Base-by-base conservation (phyloP, 2,888 invertebrate genomes). In the Cenopis cana region DNA sequence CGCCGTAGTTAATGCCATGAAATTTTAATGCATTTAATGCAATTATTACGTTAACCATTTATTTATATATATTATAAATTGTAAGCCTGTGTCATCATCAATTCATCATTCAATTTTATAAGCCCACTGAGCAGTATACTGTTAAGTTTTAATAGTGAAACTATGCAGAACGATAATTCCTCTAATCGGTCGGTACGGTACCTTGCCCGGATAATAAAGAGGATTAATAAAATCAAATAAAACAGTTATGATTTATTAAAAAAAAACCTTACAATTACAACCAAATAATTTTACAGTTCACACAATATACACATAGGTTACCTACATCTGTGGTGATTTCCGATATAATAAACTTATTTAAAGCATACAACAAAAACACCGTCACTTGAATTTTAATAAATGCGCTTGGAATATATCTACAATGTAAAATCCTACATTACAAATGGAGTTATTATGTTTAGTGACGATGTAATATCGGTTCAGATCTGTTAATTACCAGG, bases 301-400 rank as follows among this genome's bases (percentile, higher is more conserved):
- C 81, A 79, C 82, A 75, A 79, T 80, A 76, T 81, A 79, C 78
- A 81, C 76, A 79, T 74, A 73, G 71, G 74, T 74, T 72, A 72
- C 68, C 33, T 68, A 57, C 57, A 67, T 69, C 65, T 18, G 41
- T 65, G 50, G 17, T 18, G 20, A 18, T 57, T 24, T 29, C 41
- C 20, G n/a, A 52, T 11, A 41, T 20, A 14, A 24, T 17, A 38
- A 33, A 52, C 50, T 50, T 64, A 52, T 36, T 61, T n/a, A 38
- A 36, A 52, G 29, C 11, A 62, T n/a, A 33, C 61, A 49, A 64
- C 33, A 55, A 10, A 41, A 46, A 54, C 18, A 54, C 41, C 64
- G 64, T 54, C 41, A 54, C 64, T 38, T 64, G 52, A 65, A 38
- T 41, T 55, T 24, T 55, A 24, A 56, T 56, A 66, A 66, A 66